Evolutionary conservation across 2,888 invertebrate species (phyloP), one percentile per base, ranked within the genome.

Genomic region (Drepanosiphum platanoidis): DNA sequence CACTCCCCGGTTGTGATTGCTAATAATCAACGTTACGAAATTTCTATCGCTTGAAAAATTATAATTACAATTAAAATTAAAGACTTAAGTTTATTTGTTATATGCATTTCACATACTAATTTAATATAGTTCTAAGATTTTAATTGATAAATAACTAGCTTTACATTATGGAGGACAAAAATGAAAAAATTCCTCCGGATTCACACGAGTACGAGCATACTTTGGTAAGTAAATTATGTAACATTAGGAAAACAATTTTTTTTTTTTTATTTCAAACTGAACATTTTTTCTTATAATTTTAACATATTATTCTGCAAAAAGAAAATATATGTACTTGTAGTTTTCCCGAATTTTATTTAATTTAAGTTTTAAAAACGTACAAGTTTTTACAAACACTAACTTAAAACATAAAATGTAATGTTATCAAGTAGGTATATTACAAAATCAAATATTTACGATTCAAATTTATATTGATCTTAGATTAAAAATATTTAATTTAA

Each of bases 121-220:
- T 66, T 46, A 34, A 32, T 9, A 66, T 42, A 39, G 2, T 46
- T n/a, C n/a, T n/a, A n/a, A n/a, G n/a, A n/a, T n/a, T 75, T 34
- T 70, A 36, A 32, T 68, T n/a, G 3, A 15, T 34, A 9, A 79
- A 52, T 22, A 11, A n/a, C n/a, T n/a, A n/a, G n/a, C n/a, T n/a
- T n/a, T n/a, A n/a, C n/a, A n/a, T n/a, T n/a, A 86, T 81, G 86
- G 81, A 86, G 66, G 7, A 39, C 11, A 66, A 79, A 52, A 81
- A 72, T 18, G 86, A 18, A 68, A 75, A 46, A 68, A 74, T 86
- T 64, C 70, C 86, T 42, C 18, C 74, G 13, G 80, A 86, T 64
- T 74, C 79, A 1, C 86, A 86, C 22, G 86, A 86, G 34, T 86
- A 86, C 36, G 80, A 86, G 13, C 86, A 79, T 52, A 86, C 86